These are phyloP conservation scores for Epistrophella euchroma DNA, from an alignment of 2,888 invertebrate species.

Conservation along the genomic window DNA sequence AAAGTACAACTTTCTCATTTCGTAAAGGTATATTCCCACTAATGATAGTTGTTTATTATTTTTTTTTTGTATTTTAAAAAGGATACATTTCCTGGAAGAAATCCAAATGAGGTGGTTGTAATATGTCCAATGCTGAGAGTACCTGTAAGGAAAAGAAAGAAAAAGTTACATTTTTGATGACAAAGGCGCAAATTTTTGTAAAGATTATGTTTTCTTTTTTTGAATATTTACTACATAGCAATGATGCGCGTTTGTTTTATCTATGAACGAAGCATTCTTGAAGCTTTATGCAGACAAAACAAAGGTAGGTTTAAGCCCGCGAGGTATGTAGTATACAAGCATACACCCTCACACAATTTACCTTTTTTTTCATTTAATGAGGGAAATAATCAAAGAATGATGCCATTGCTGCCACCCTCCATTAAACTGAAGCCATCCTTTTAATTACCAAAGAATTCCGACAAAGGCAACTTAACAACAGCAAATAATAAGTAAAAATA, in stretches of 20 bases:
- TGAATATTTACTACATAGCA: conserved; percentile 13
- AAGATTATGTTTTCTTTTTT: conserved; percentile 26
- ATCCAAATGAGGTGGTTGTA: conserved; percentile 99
- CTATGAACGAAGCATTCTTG: neutral
- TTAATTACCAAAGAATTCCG: conserved; percentile 57
- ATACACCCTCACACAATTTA: conserved; percentile 12
- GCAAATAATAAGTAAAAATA: conserved; percentile 8
- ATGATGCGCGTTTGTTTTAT: conserved; percentile 28
- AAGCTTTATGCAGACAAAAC: conserved; percentile 13
- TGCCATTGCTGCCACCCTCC: conserved; percentile 35
- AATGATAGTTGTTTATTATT: conserved; percentile 25
- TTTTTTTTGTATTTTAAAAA: conserved; percentile 85
- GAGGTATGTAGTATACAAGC: neutral
- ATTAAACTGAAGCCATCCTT: conserved; percentile 57
- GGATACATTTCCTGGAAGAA: conserved; percentile 99
- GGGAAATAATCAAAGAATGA: conserved; percentile 40
- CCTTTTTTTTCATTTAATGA: conserved; percentile 46
- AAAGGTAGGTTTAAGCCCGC: conserved; percentile 8
- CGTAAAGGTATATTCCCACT: neutral
- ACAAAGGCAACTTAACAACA: conserved; percentile 14
- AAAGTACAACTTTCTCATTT: no score
- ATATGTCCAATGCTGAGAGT: conserved; percentile 98
- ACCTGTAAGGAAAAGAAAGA: conserved; percentile 88
- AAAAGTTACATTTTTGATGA: conserved; percentile 52
- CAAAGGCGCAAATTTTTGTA: conserved; percentile 18